Conservation (phyloP, 2,113 vertebrate genomes). For the Dolichotis patagonum region DNA sequence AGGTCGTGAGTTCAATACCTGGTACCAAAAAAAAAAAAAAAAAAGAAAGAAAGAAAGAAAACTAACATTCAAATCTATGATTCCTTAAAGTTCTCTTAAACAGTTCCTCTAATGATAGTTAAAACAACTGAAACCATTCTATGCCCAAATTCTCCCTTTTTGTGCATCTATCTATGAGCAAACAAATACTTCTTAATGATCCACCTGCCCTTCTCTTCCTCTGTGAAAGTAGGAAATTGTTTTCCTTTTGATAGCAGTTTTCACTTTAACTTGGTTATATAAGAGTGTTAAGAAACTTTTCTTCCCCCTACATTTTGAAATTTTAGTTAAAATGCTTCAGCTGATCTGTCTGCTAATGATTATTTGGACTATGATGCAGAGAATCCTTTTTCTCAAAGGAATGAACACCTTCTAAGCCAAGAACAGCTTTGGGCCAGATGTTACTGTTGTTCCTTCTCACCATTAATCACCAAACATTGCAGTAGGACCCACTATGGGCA, state of each 20-base stretch:
- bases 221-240: constrained; percentile 9
- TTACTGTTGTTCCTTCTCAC: constrained; percentile 79
- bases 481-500: constrained; percentile 74
- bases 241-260: constrained; percentile 38
- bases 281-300: constrained; percentile 67
- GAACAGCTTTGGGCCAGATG: constrained; percentile 83
- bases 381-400: constrained; percentile 80
- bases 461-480: constrained; percentile 82
- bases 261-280: constrained; percentile 54
- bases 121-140: not conserved
- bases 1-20: no score
- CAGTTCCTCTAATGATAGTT: not conserved
- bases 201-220: not conserved
- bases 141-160: not conserved
- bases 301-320: constrained; percentile 61
- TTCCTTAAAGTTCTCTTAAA: not conserved
- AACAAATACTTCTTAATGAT: constrained; percentile 36
- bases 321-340: constrained; percentile 80
- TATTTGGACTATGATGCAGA: constrained; percentile 82
- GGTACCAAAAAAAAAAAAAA: no score
- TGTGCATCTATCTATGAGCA: not conserved
- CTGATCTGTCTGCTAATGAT: constrained; percentile 81
- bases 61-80: not conserved
- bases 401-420: constrained; percentile 81
- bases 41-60: no score